These are phyloP conservation scores for Falco columbarius DNA, from an alignment of 2,797 vertebrate genomes.

Conservation along the genomic window DNA sequence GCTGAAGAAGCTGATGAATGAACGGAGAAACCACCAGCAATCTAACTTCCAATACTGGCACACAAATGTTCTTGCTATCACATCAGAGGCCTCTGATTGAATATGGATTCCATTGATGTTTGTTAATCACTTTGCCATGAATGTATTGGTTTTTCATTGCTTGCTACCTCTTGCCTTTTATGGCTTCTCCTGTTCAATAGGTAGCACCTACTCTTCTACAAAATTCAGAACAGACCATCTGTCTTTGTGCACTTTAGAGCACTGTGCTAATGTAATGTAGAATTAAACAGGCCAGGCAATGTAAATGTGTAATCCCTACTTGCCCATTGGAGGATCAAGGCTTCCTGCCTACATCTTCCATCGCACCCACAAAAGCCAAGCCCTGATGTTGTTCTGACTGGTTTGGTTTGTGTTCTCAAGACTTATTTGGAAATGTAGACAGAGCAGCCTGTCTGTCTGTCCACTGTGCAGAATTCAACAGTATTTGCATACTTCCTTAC, in stretches of 20 bases:
- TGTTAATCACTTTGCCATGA: not conserved
- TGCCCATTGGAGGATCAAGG: not conserved
- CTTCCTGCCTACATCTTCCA: not conserved
- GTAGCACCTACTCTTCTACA: not conserved
- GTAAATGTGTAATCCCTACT: not conserved
- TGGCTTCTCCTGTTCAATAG: not conserved
- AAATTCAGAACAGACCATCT: not conserved
- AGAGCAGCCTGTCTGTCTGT: not conserved
- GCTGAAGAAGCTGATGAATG: not conserved
- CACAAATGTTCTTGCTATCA: not conserved
- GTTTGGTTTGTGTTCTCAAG: not conserved
- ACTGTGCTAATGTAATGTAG: not conserved
- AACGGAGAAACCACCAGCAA: not conserved
- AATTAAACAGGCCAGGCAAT: not conserved
- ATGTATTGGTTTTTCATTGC: not conserved
- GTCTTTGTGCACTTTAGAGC: not conserved
- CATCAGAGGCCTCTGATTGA: not conserved
- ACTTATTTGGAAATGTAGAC: not conserved
- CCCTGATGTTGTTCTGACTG: not conserved
- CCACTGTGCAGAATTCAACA: not conserved
- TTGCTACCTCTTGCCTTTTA: not conserved
- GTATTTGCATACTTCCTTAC: not conserved
- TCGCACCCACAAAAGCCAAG: not conserved
- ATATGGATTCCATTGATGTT: not conserved
- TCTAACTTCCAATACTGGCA: not conserved